These are phyloP conservation scores for Brachymystax lenok DNA, from an alignment of 2,797 vertebrate genomes.

Conservation along the genomic window DNA sequence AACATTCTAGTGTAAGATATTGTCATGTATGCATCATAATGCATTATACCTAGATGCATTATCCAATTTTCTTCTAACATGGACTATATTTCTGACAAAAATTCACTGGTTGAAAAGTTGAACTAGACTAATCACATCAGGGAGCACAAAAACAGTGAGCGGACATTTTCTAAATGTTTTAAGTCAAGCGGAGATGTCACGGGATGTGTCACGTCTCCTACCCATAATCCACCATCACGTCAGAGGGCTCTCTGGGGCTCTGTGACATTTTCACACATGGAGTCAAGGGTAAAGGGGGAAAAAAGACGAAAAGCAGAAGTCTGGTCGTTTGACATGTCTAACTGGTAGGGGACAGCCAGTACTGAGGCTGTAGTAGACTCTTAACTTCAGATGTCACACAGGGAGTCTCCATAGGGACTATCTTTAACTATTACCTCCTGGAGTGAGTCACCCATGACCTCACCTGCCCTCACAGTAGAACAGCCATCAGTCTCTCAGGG, in stretches of 20 bases:
- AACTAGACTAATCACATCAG: neutral
- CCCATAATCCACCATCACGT: neutral
- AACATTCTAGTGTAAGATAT: neutral
- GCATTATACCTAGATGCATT: neutral
- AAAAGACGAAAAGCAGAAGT: neutral
- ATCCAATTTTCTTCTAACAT: neutral
- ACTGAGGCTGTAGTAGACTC: neutral
- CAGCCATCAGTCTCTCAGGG: neutral
- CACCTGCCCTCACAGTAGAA: neutral
- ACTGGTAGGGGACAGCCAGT: too few species aligned
- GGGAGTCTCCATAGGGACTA: neutral
- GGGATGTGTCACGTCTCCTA: neutral
- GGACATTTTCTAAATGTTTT: neutral
- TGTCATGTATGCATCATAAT: neutral
- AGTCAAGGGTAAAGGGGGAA: neutral
- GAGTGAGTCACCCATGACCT: neutral
- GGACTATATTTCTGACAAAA: neutral
- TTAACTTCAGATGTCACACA: neutral
- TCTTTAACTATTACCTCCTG: neutral
- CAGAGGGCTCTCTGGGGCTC: neutral
- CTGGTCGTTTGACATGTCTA: neutral
- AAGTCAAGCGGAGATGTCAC: neutral
- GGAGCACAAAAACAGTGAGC: neutral
- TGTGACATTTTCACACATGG: neutral
- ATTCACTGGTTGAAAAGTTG: neutral